These are phyloP conservation scores for Pachymerium ferrugineum DNA, from an alignment of 2,888 invertebrate genomes.

Conservation along the genomic window DNA sequence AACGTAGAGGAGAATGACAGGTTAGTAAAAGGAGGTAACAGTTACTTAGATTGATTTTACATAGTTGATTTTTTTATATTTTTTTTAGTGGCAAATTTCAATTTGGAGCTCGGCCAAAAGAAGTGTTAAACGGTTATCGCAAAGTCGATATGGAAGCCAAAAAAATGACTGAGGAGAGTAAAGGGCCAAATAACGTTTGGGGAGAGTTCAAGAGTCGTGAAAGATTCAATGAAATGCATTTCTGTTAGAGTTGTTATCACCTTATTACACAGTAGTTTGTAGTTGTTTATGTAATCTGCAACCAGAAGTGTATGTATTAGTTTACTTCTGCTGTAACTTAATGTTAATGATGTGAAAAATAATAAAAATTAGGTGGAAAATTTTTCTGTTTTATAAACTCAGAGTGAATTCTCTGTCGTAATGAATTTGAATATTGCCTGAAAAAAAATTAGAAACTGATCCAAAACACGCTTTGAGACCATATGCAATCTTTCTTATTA, in stretches of 20 bases:
- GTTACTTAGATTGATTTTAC: neutral
- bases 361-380: no score
- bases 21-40: neutral
- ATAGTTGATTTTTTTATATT: neutral
- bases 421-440: no score
- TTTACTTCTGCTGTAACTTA: neutral
- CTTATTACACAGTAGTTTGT: no score
- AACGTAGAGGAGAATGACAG: neutral
- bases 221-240: neutral
- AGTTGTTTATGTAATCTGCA: no score
- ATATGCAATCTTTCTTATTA: no score
- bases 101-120: neutral
- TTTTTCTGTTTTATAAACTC: no score
- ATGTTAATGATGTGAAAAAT: no score
- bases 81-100: neutral
- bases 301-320: neutral
- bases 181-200: neutral
- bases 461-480: no score
- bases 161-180: neutral
- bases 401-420: no score
- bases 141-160: neutral
- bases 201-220: neutral
- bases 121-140: neutral
- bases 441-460: no score
- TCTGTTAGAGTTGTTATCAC: no score